Conservation (phyloP, 1,140 invertebrate genomes). For the Sarcophaga bullata region DNA sequence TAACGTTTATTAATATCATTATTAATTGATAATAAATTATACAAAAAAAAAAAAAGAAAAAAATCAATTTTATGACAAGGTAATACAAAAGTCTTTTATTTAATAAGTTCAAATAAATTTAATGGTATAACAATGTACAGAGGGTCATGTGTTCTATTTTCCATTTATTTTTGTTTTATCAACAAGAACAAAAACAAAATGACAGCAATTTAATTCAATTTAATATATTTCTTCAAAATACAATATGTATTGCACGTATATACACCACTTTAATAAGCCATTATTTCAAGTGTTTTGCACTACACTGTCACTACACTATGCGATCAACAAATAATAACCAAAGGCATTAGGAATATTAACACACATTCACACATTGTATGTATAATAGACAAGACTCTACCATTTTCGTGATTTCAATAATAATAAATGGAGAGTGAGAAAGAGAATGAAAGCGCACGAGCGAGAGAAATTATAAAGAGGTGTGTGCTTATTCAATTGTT, state of each 20-base stretch:
- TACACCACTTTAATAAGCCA: neutral
- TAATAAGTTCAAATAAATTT: neutral
- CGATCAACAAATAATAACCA: no score
- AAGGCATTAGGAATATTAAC: no score
- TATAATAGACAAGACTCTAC: no score
- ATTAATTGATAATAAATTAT: slow-evolving; percentile 8
- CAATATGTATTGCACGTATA: no score
- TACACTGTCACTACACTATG: no score
- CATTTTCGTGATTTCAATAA: no score
- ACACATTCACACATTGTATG: neutral
- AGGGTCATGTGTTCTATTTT: neutral
- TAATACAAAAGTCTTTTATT: no score
- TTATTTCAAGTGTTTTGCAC: slow-evolving; percentile 3
- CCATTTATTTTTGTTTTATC: neutral
- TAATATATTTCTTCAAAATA: no score
- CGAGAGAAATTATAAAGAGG: no score
- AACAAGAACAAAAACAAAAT: neutral
- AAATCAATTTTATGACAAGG: neutral
- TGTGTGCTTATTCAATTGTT: no score
- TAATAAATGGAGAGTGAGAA: neutral
- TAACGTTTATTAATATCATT: neutral
- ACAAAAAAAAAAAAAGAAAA: neutral
- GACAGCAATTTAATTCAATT: neutral
- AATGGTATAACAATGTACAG: neutral
- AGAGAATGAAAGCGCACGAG: neutral